Base-by-base conservation (phyloP, 1,140 invertebrate genomes). In the Acyrthosiphon pisum region DNA sequence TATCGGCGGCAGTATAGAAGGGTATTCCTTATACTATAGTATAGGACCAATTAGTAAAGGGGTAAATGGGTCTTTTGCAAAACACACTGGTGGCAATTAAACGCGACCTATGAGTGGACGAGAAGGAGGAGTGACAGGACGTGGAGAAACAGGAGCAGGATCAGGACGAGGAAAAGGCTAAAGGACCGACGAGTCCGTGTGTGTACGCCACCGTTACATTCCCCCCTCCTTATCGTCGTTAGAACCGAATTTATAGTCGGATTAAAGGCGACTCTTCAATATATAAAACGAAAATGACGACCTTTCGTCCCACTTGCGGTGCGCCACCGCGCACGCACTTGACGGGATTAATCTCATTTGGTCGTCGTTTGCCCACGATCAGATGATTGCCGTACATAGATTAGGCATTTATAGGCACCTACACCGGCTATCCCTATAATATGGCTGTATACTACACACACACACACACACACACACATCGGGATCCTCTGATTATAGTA, bases 31-130 rank as follows among this genome's bases (percentile, higher is more conserved):
- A 89, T 50, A 50, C 46, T 8, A 8, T 35, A 11, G 11, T 48
- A 20, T 23, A 35, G 46, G 46, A 89, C 87, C 90, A 91, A 91
- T 91, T 91, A 91, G 90, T 91, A 91, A 89, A 76, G 68, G 60
- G 68, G 60, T 48, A 91, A 91, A 91, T 83, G 60, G 90, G 41
- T 91, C 26, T 81, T 91, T 91, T 50, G 68, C 90, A 83, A 68
- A 91, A 81, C 90, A 83, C 56, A 35, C 41, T 91, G 26, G 26
- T 44, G 56, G 90, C 90, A 91, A 91, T 81, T 91, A 91, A 81
- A 91, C 44, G 44, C 41, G 37, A 90, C 50, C 44, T 18, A 37
- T 53, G 8, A 22, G 90, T n/a, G 56, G 53, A 41, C 30, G 35
- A 22, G 46, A 20, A 37, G 48, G 48, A 89, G 50, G 50, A 37